Percentiles rank a stretch among this genome's conserved stretches.
phyloP scores from a whole-genome alignment of 2,797 vertebrate genomes.

The Cichlasoma orientale region DNA sequence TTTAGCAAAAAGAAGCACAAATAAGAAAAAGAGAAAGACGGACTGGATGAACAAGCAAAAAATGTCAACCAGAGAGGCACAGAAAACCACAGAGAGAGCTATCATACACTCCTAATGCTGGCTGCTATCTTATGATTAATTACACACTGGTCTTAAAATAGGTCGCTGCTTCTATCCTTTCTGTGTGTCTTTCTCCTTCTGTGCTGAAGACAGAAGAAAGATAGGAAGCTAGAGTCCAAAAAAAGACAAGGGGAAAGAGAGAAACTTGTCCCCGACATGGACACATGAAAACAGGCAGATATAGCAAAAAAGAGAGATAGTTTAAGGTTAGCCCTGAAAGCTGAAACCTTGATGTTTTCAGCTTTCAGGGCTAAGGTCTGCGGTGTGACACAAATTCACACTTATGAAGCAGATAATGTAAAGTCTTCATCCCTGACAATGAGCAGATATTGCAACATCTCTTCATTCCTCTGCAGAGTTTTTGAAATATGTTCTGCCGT shows the following conservation, averaged over 20 bases:
- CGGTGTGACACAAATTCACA: slow-evolving; percentile 12
- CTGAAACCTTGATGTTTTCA: slow-evolving; percentile 1
- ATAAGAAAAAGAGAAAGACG: neutral
- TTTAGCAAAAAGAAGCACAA: slow-evolving; percentile 24
- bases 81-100: slow-evolving; percentile 59
- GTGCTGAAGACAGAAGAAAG: slow-evolving; percentile 14
- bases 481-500: slow-evolving; percentile 17
- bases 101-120: slow-evolving; percentile 66
- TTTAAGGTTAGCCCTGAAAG: neutral
- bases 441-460: slow-evolving; percentile 10
- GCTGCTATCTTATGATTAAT: slow-evolving; percentile 79
- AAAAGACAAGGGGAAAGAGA: neutral
- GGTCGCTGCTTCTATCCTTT: slow-evolving; percentile 58
- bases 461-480: neutral
- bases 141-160: slow-evolving; percentile 78
- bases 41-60: neutral
- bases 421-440: slow-evolving; percentile 8
- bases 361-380: slow-evolving; percentile 22
- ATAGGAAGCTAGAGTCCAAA: neutral
- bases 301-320: neutral
- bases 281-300: neutral
- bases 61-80: slow-evolving; percentile 46
- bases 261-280: neutral
- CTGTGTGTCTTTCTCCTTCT: slow-evolving; percentile 40
- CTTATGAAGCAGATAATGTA: slow-evolving; percentile 8